Evolutionary conservation across 2,797 vertebrate genomes (phyloP).

Genomic region (Spinibarbus caldwelli): DNA sequence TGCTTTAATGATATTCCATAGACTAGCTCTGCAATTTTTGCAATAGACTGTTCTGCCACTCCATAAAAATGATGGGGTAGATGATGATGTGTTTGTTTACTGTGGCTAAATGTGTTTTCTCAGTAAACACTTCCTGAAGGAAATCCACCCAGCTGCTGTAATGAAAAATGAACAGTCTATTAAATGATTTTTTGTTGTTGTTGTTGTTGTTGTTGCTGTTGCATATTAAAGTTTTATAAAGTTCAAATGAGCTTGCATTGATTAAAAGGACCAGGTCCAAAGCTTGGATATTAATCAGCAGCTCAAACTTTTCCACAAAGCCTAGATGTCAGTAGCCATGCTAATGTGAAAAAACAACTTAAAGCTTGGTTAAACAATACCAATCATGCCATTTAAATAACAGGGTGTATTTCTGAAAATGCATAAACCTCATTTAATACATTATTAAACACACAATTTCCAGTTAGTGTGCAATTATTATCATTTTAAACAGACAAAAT

Average conservation of each 20-base stretch:
- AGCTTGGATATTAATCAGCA: slow-evolving; percentile 36
- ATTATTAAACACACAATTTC: neutral
- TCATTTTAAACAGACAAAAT: neutral
- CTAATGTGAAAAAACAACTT: slow-evolving; percentile 24
- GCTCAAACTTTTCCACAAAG: neutral
- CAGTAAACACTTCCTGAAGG: slow-evolving; percentile 11
- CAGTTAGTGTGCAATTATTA: neutral
- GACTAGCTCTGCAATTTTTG: slow-evolving; percentile 9
- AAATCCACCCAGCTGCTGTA: neutral
- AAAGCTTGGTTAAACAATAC: slow-evolving; percentile 26
- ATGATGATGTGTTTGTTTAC: slow-evolving; percentile 35
- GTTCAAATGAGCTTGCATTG: slow-evolving; percentile 48
- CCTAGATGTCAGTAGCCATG: neutral
- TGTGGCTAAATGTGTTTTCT: slow-evolving; percentile 39
- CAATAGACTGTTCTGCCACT: slow-evolving; percentile 32
- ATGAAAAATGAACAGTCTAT: slow-evolving; percentile 4
- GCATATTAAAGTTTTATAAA: slow-evolving; percentile 15
- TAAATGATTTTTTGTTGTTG: neutral
- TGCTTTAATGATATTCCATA: slow-evolving; percentile 47
- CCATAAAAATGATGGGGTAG: slow-evolving; percentile 5
- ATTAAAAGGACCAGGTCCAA: slow-evolving; percentile 37
- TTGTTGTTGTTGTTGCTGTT: too few species aligned
- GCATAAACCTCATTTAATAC: neutral
- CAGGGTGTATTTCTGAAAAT: slow-evolving; percentile 19
- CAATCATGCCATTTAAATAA: slow-evolving; percentile 22